phyloP scores from a whole-genome alignment of 2,797 vertebrate species.

The Aplochiton taeniatus region DNA sequence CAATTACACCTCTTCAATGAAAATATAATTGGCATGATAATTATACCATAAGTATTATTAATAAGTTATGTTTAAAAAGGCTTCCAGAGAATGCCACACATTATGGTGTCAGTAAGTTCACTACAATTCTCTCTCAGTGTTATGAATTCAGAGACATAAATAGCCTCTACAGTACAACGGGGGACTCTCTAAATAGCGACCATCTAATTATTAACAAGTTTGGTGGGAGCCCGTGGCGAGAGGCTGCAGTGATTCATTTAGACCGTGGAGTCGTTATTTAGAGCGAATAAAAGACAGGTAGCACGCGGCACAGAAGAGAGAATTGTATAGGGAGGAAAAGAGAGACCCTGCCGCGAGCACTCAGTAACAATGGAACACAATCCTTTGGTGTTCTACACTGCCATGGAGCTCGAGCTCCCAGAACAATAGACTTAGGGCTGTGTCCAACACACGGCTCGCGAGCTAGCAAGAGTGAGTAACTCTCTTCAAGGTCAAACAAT shows the following conservation, averaged over 20 bases:
- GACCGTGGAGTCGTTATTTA: slow-evolving; percentile 15
- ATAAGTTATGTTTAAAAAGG: background rate
- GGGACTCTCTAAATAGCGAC: slow-evolving; percentile 14
- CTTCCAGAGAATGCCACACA: too few species aligned
- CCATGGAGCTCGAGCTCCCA: slow-evolving; percentile 37
- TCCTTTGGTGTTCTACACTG: slow-evolving; percentile 43
- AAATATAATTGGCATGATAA: background rate
- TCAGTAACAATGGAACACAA: slow-evolving; percentile 61
- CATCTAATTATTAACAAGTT: slow-evolving; percentile 28
- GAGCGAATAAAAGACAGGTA: slow-evolving; percentile 45
- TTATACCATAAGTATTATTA: background rate
- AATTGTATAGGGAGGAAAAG: slow-evolving; percentile 20
- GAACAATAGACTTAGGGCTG: slow-evolving; percentile 69
- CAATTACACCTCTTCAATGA: background rate
- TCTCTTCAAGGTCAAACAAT: slow-evolving; percentile 75
- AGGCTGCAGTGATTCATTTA: slow-evolving; percentile 23
- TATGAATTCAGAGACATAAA: slow-evolving; percentile 2
- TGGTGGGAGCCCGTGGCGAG: slow-evolving; percentile 1
- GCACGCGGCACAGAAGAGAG: slow-evolving; percentile 19
- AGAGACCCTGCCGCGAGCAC: slow-evolving; percentile 55
- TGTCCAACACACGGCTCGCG: slow-evolving; percentile 22
- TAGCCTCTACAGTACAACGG: slow-evolving; percentile 4
- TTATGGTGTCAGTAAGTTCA: background rate
- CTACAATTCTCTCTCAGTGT: background rate
- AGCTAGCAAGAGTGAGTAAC: slow-evolving; percentile 31